Evolutionary conservation across 2,113 vertebrate species (phyloP).

Genomic region (Thymallus thymallus): DNA sequence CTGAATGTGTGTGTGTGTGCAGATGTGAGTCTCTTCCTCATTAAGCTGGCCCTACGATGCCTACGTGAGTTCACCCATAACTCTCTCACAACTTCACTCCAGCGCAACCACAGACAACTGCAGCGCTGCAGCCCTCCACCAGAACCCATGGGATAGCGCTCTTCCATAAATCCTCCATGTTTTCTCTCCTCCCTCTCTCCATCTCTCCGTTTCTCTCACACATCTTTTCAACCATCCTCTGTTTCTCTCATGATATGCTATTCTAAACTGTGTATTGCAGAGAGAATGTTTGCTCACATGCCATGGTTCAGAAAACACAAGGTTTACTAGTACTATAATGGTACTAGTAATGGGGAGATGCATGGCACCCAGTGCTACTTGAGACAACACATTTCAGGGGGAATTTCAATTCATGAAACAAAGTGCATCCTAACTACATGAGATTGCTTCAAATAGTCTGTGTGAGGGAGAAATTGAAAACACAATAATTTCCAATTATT

Average conservation of each 20-base stretch:
- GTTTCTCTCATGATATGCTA: conserved; percentile 71
- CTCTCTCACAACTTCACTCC: conserved; percentile 35
- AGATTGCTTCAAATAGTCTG: no score
- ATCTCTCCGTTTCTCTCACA: no score
- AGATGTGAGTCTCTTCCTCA: background rate
- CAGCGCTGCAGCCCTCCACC: conserved; percentile 74
- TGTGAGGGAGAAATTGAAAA: no score
- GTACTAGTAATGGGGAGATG: background rate
- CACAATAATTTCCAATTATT: no score
- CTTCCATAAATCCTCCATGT: background rate
- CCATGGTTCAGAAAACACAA: no score
- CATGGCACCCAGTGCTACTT: no score
- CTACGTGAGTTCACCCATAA: background rate
- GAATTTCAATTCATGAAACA: no score
- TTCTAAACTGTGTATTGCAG: conserved; percentile 75
- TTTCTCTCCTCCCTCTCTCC: conserved; percentile 45
- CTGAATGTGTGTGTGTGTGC: background rate
- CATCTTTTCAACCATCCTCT: conserved; percentile 46
- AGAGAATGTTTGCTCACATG: conserved; percentile 34
- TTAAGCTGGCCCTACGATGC: background rate
- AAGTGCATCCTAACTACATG: no score
- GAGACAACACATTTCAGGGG: no score
- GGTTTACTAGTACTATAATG: background rate
- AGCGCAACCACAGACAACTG: conserved; percentile 73
- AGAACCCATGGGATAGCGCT: conserved; percentile 77